These are phyloP conservation scores for Aphelenchoides avenae DNA, from an alignment of 1,140 invertebrate species.

Conservation along the genomic window DNA sequence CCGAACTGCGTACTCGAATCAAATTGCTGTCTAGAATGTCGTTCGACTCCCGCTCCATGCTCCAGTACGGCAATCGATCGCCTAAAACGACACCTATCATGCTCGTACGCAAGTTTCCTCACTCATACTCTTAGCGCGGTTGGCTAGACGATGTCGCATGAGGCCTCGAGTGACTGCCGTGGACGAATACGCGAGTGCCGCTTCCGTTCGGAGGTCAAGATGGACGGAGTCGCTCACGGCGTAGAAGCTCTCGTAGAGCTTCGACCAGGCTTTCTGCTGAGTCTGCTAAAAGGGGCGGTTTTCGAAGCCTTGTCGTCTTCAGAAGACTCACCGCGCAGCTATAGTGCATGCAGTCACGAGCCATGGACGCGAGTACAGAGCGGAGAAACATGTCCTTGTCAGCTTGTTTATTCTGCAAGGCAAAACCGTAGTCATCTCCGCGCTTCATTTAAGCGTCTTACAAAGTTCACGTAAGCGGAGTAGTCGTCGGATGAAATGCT, in stretches of 20 bases:
- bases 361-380: constrained; percentile 2
- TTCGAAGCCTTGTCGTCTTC: constrained; percentile 2
- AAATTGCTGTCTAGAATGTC: neutral
- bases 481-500: no score
- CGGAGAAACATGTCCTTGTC: constrained; percentile 15
- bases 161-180: constrained; percentile 18
- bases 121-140: constrained; percentile 8
- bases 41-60: neutral
- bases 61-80: constrained; percentile 12
- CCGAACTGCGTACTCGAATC: constrained; percentile 1
- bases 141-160: constrained; percentile 23
- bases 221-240: constrained; percentile 4
- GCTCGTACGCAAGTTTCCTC: no score
- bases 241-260: constrained; percentile 28
- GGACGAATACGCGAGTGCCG: constrained; percentile 25
- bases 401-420: constrained; percentile 9
- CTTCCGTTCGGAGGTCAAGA: constrained; percentile 20
- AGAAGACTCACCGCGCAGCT: constrained; percentile 11
- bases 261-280: constrained; percentile 22
- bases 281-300: constrained; percentile 9
- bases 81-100: no score
- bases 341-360: constrained; percentile 13
- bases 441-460: neutral
- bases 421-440: no score
- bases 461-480: no score